These are phyloP conservation scores for Sylvia atricapilla DNA, from an alignment of 2,113 vertebrate species.

Conservation along the genomic window DNA sequence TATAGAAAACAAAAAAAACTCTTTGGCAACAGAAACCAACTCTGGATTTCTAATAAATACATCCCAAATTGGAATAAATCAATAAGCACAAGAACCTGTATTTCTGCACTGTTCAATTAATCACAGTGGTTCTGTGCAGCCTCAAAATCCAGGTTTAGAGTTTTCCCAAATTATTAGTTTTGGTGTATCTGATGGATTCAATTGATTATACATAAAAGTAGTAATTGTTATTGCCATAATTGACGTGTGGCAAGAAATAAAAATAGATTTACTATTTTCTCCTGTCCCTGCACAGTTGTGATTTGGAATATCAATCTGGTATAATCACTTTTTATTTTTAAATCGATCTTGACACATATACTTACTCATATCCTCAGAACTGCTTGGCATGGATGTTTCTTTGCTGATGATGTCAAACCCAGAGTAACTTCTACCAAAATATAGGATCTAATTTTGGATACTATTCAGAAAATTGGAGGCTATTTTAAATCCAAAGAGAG, in stretches of 20 bases:
- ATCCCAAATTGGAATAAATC: neutral
- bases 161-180: neutral
- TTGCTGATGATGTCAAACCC: neutral
- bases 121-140: neutral
- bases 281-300: neutral
- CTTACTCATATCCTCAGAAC: neutral
- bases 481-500: neutral
- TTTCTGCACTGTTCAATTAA: neutral
- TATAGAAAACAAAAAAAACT: neutral
- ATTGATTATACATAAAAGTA: neutral
- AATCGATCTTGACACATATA: neutral
- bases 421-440: neutral
- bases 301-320: neutral
- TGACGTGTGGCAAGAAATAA: neutral
- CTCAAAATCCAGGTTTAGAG: neutral
- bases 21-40: neutral
- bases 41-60: neutral
- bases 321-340: slow-evolving; percentile 20
- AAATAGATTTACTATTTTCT: neutral
- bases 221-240: neutral
- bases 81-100: neutral
- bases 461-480: neutral
- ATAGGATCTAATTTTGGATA: neutral
- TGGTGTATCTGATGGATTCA: neutral
- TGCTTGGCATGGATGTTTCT: neutral